A percentile compares a stretch with the other conserved stretches of the same genome.
Evolutionary conservation across 1,140 invertebrate genomes (phyloP).

Genomic region (Drosophila neocordata): DNA sequence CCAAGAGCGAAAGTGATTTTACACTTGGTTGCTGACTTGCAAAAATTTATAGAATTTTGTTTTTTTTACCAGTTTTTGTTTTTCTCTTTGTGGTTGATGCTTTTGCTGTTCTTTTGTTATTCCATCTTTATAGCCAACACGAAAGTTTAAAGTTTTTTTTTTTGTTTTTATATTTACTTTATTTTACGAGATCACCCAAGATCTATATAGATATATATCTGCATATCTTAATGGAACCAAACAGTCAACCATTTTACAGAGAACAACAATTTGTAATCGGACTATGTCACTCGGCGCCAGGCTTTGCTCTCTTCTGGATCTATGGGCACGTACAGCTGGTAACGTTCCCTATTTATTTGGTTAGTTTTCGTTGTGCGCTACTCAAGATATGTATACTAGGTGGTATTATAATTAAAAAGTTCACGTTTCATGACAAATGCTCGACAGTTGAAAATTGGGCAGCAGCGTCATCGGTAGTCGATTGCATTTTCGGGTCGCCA

Average conservation of each 20-base stretch:
- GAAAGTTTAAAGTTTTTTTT: not conserved
- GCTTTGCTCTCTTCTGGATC: not conserved
- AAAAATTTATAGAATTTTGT: not conserved
- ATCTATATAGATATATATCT: not conserved
- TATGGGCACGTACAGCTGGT: not conserved
- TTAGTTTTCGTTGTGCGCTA: not conserved
- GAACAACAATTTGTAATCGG: not conserved
- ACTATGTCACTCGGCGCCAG: too few species aligned
- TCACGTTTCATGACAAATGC: not conserved
- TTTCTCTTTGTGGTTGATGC: not conserved
- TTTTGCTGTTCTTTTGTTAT: not conserved
- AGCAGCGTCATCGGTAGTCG: not conserved
- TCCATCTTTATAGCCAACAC: not conserved
- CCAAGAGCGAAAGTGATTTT: slow-evolving; percentile 9
- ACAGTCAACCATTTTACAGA: not conserved
- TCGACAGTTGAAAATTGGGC: slow-evolving; percentile 12
- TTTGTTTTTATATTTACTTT: too few species aligned
- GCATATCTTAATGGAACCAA: not conserved
- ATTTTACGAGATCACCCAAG: slow-evolving; percentile 3
- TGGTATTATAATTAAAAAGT: slow-evolving; percentile 5
- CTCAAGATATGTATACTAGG: not conserved
- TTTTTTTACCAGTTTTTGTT: not conserved
- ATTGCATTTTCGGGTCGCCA: not conserved
- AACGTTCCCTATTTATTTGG: too few species aligned
- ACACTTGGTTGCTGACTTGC: slow-evolving; percentile 10